Conservation (phyloP, 2,888 invertebrate species). For the Coenonympha glycerion region DNA sequence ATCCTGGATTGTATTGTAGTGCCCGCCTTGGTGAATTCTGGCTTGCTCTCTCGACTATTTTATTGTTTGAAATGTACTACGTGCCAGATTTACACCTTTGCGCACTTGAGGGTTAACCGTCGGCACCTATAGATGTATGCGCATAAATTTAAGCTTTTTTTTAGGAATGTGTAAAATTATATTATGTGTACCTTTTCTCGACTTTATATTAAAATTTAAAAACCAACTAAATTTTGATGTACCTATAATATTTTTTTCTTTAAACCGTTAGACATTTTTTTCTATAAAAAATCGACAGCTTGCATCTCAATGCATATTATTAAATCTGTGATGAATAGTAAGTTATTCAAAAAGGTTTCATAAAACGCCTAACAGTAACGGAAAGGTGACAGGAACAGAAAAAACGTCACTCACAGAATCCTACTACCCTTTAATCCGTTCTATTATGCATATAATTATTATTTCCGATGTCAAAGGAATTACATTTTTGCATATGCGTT, state of each 20-base stretch:
- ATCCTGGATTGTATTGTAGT: slow-evolving; percentile 56
- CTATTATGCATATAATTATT: slow-evolving; percentile 76
- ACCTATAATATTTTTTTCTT: too few species aligned
- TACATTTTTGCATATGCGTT: slow-evolving; percentile 72
- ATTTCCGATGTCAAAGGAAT: slow-evolving; percentile 75
- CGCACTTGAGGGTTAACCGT: slow-evolving; percentile 66
- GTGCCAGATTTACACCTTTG: slow-evolving; percentile 62
- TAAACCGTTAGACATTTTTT: too few species aligned
- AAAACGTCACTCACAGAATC: slow-evolving; percentile 58
- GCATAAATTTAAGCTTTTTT: slow-evolving; percentile 22
- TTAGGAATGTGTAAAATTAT: background rate
- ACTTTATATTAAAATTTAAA: too few species aligned
- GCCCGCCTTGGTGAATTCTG: slow-evolving; percentile 45
- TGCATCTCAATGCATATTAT: slow-evolving; percentile 63
- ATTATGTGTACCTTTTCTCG: background rate
- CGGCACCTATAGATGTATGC: slow-evolving; percentile 32
- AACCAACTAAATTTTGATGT: too few species aligned
- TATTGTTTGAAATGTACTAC: slow-evolving; percentile 51
- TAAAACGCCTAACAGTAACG: slow-evolving; percentile 41
- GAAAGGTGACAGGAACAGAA: slow-evolving; percentile 67
- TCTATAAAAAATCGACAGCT: slow-evolving; percentile 38
- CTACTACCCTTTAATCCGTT: slow-evolving; percentile 66
- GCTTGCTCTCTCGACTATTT: slow-evolving; percentile 50
- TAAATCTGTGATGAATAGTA: slow-evolving; percentile 36
- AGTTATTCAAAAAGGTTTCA: slow-evolving; percentile 27